phyloP scores from a whole-genome alignment of 2,113 vertebrate genomes.

The Excalfactoria chinensis region DNA sequence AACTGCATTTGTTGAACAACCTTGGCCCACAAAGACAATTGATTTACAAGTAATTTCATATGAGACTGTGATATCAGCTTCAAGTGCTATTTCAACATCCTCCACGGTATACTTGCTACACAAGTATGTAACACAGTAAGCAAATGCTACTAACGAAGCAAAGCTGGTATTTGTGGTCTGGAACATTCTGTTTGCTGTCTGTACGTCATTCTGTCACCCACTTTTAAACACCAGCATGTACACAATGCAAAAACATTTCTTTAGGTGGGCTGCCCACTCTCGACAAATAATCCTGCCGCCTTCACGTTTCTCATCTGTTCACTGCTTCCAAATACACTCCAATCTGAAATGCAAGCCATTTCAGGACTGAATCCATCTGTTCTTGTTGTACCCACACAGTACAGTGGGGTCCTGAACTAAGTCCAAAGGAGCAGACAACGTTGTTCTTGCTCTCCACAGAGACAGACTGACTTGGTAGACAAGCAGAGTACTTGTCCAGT shows the following conservation, averaged over 20 bases:
- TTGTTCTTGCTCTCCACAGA: not conserved
- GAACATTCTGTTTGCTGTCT: not conserved
- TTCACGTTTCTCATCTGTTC: not conserved
- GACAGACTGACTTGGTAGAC: not conserved
- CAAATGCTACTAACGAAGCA: not conserved
- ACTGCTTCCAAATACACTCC: not conserved
- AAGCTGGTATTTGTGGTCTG: not conserved
- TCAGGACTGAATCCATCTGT: not conserved
- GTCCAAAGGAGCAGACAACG: not conserved
- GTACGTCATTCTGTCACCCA: not conserved
- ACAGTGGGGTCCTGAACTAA: not conserved
- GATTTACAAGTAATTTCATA: not conserved
- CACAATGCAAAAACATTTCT: not conserved
- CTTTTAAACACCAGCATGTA: not conserved
- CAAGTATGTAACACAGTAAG: fast-evolving
- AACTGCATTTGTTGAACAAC: not conserved
- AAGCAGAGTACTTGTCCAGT: not conserved
- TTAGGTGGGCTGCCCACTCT: not conserved
- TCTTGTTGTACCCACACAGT: fast-evolving
- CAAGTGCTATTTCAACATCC: not conserved
- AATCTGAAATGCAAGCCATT: not conserved
- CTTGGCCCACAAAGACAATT: not conserved
- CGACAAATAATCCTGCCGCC: not conserved
- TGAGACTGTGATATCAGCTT: not conserved
- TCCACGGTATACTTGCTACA: fast-evolving